Percentiles rank a stretch among this genome's conserved stretches.
Conservation (phyloP, 2,888 invertebrate genomes). For the Mactromeris polynyma region DNA sequence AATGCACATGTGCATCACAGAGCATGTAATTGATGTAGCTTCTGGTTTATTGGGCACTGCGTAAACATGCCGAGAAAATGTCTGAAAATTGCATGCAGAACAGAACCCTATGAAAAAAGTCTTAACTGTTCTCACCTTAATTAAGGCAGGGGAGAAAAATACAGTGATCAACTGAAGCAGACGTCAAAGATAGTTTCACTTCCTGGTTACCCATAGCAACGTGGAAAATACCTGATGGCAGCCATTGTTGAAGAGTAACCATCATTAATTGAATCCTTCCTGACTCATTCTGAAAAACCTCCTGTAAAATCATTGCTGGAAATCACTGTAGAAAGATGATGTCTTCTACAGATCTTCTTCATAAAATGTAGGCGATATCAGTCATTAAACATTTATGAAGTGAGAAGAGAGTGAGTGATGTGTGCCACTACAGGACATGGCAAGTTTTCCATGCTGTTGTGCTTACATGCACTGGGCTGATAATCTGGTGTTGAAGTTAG, state of each 20-base stretch:
- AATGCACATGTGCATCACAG: slow-evolving; percentile 3
- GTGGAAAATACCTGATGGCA: slow-evolving; percentile 38
- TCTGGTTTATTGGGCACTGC: slow-evolving; percentile 15
- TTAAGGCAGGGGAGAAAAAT: not conserved
- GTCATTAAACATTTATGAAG: not conserved
- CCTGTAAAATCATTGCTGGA: not conserved
- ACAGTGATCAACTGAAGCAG: slow-evolving; percentile 14
- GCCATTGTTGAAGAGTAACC: slow-evolving; percentile 47
- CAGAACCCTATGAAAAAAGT: not conserved
- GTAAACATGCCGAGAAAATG: not conserved
- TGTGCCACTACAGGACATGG: not conserved
- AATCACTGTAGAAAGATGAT: slow-evolving; percentile 21
- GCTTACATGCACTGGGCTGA: no score
- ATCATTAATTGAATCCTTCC: slow-evolving; percentile 33
- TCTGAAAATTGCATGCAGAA: not conserved
- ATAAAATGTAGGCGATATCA: not conserved
- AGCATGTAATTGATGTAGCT: slow-evolving; percentile 1
- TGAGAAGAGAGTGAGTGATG: not conserved
- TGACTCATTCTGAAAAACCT: slow-evolving; percentile 21
- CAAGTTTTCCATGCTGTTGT: not conserved
- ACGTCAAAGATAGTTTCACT: slow-evolving; percentile 33
- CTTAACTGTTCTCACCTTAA: slow-evolving; percentile 10
- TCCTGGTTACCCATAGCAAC: slow-evolving; percentile 54
- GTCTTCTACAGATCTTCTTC: slow-evolving; percentile 19
- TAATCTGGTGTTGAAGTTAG: no score